Base-by-base conservation (phyloP, 2,888 invertebrate species). In the Pogonocherus hispidulus region DNA sequence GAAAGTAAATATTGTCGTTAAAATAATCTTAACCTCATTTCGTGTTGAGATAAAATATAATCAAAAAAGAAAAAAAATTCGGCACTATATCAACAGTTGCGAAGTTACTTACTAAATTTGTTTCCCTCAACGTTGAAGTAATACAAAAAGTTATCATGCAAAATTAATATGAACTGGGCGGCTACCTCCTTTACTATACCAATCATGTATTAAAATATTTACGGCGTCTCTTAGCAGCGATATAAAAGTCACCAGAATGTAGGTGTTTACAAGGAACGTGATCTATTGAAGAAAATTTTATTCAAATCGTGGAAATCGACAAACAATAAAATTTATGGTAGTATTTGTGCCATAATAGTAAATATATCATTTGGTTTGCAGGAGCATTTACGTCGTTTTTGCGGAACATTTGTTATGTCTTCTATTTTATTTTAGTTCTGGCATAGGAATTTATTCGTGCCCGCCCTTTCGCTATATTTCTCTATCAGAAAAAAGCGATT, bases 321-420 rank as follows among this genome's bases (percentile, higher is more conserved):
- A 75, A 79, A 75, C 76, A 74, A 74, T 73, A 72, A 80, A 81
- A 82, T 83, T 82, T 82, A 83, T 82, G 60, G 79, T 70, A 67
- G 76, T 71, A 75, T 73, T 75, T 65, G 73, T 73, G 75, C 80
- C 76, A 81, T 81, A 81, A 83, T 80, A 82, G 82, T 83, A 83
- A 82, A 84, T 84, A 82, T 81, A 83, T 83, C 83, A 82, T 80
- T 84, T 79, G 81, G 74, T 81, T 79, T 77, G 78, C 73, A 76
- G 78, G 73, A 76, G 80, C 79, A 80, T 83, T 84, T 80, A 79
- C 78, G 80, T 79, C 81, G 82, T 82, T 84, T 83, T 83, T 83
- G 80, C 78, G 79, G 81, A 76, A 80, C 82, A 83, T 84, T 82
- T 80, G 82, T 83, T 83, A 82, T 80, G 79, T 80, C 73, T 77